Base-by-base conservation (phyloP, 2,888 invertebrate genomes). In the Amiota minor region DNA sequence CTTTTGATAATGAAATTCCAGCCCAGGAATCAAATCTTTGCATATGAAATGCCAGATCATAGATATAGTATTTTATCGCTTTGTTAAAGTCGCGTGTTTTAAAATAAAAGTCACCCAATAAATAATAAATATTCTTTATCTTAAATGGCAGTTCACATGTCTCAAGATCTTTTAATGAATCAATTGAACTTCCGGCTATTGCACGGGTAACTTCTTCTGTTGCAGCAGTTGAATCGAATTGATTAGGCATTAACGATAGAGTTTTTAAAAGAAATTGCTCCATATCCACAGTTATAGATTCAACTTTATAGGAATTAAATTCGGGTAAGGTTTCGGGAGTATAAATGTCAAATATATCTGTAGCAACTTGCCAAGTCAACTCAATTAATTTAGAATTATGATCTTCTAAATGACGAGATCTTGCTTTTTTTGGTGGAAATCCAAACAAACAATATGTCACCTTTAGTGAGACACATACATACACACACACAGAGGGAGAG, bases 41-140 rank as follows among this genome's bases (percentile, higher is more conserved):
- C 1, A 94, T 95, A 89, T 95, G 95, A 47, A 96, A 91, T 77
- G 95, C 94, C 35, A 98, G 91, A 90, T 98, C 98, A 81, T 94
- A 90, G 72, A 94, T 92, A 87, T 97, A 98, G 89, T 94, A 97
- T 84, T 94, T 94, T 2, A 95, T 92, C 12, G 97, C 95, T 86
- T 93, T 92, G 46, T 90, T 90, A 79, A 92, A 93, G 79, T 97
- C 96, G 80, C 94, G 93, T 86, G 93, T 95, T 89, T 98, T 98
- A 86, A 98, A 97, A 89, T 97, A 95, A 89, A 94, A 96, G 90
- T 98, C 98, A 0, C 95, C 98, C 35, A 98, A 90, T n/a, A 98
- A 91, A 87, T 97, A 98, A 88, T 95, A 98, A 74, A 97, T 93
- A 71, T 95, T 94, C 53, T 92, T 92, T 84, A 94, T 92, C 87